These are phyloP conservation scores for Globodera rostochiensis DNA, from an alignment of 1,140 invertebrate species.

Conservation along the genomic window DNA sequence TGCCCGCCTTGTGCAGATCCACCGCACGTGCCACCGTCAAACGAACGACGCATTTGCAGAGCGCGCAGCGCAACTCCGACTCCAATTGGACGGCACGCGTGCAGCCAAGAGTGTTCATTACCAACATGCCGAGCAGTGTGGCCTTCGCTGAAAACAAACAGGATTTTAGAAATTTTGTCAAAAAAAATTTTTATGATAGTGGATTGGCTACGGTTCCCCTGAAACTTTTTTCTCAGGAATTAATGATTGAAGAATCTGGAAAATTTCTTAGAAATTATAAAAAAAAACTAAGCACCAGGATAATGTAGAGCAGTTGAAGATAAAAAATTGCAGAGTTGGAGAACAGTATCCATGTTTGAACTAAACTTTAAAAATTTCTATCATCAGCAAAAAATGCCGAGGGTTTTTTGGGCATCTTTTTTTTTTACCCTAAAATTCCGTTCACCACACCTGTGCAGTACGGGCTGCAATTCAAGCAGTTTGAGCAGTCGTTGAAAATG, in stretches of 20 bases:
- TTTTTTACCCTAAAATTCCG: too few relatives aligned
- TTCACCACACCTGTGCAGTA: conserved; percentile 46
- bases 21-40: conserved; percentile 43
- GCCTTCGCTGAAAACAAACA: not conserved
- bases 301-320: conserved; percentile 47
- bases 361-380: not conserved
- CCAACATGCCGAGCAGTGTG: not conserved
- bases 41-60: conserved; percentile 54
- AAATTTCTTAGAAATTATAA: conserved; percentile 12
- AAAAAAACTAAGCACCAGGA: conserved; percentile 40
- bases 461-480: conserved; percentile 59
- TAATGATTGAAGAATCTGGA: not conserved
- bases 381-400: not conserved
- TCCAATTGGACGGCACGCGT: conserved; percentile 43
- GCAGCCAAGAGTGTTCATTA: not conserved
- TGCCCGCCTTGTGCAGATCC: conserved; percentile 31
- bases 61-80: conserved; percentile 55
- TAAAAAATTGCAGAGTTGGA: conserved; percentile 56
- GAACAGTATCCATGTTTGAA: conserved; percentile 44
- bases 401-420: too few relatives aligned
- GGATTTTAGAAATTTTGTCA: too few relatives aligned
- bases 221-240: not conserved
- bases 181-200: too few relatives aligned
- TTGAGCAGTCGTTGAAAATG: conserved; percentile 60
- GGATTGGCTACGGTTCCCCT: too few relatives aligned